Evolutionary conservation across 2,113 vertebrate species (phyloP).

Genomic region (Colinus virginianus): DNA sequence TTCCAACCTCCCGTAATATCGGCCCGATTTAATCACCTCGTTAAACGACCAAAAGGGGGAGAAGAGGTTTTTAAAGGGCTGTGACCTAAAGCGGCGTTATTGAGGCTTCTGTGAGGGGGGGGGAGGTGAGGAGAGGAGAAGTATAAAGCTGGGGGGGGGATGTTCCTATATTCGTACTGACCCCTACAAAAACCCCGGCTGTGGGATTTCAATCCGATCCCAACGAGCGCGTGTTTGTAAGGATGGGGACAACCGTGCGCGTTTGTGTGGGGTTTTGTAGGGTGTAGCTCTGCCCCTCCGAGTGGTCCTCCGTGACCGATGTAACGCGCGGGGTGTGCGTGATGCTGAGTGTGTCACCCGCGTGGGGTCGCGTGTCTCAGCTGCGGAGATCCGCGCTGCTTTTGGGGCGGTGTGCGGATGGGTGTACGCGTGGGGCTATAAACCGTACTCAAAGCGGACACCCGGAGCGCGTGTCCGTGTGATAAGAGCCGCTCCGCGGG

Average conservation of each 20-base stretch:
- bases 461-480: accelerated
- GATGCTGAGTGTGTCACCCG: background rate
- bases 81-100: constrained; percentile 69
- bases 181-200: no score
- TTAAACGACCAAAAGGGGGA: constrained; percentile 58
- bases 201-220: no score
- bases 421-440: background rate
- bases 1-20: constrained; percentile 63
- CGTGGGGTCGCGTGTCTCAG: no score
- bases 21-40: constrained; percentile 69
- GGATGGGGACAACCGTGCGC: background rate
- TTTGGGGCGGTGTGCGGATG: accelerated
- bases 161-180: accelerated
- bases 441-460: accelerated
- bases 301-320: background rate
- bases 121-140: background rate
- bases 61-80: constrained; percentile 62
- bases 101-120: background rate
- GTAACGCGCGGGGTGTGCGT: background rate
- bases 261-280: background rate
- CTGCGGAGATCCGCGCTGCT: accelerated
- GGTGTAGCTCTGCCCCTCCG: background rate
- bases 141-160: background rate
- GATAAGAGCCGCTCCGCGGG: background rate
- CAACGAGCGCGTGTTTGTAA: background rate